Base-by-base conservation (phyloP, 2,113 vertebrate species). In the Paradisaea rubra region DNA sequence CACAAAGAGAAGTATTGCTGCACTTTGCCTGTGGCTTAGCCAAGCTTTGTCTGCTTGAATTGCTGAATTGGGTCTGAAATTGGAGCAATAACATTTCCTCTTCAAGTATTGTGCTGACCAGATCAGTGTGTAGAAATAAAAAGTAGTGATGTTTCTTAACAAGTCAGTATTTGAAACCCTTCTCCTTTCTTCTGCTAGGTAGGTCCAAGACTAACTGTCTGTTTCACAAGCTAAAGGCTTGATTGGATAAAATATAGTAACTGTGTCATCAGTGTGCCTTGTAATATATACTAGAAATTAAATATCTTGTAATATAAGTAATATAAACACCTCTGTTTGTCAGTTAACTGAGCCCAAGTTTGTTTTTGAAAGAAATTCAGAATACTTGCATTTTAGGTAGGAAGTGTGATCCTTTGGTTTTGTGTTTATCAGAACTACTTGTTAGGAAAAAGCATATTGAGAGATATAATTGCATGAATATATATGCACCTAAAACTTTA, bases 11-110 rank as follows among this genome's bases (percentile, higher is more conserved):
- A 90, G 63, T 39, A 80, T 52, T 61, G 56, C 81, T 88, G 85
- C 72, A 77, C 56, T 86, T 83, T 78, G 71, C 71, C 76, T 77
- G 80, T 88, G 91, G 68, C 49, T 93, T 90, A 93, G 73, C 23
- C 52, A 64, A 81, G 60, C 73, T 95, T 91, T 81, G 64, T 87
- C 73, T 63, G 52, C 82, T 90, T 74, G 56, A 68, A 24, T 52
- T 90, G 49, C 52, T 41, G 93, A 88, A 88, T 37, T 74, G 16
- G 42, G 69, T 88, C 72, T 95, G 93, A 90, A 95, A 83, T 15
- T 25, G 27, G 71, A 83, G 90, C 71, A 83, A 37, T 71, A 81
- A 69, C 8, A 7, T 68, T 93, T 91, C 44, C 44, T 81, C 44
- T 47, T 71, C 27, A 52, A 63, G 33, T 69, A 37, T 57, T 84